Percentiles rank a stretch among this genome's conserved stretches.
Conservation (phyloP, 92 coral and sea anemone species). For the Umimayanthus chanpuru region DNA sequence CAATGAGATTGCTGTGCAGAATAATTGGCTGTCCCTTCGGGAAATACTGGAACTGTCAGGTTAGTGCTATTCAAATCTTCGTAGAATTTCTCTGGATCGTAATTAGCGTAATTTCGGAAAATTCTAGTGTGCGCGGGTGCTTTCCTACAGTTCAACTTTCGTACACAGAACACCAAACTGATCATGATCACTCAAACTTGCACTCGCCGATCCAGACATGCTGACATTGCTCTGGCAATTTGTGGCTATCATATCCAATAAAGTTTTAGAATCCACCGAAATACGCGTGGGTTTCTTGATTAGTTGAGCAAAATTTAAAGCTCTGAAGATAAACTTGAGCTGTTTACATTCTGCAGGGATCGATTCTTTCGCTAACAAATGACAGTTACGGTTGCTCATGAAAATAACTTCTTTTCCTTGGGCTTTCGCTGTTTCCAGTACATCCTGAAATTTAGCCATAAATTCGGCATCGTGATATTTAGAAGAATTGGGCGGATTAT, state of each 20-base stretch:
- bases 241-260: too few relatives aligned
- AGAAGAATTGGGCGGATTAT: too few relatives aligned
- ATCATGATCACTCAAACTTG: constrained; percentile 6
- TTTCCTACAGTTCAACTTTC: constrained; percentile 22
- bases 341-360: not conserved
- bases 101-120: constrained; percentile 39
- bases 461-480: too few relatives aligned
- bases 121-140: not conserved
- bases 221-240: not conserved
- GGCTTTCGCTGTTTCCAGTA: too few relatives aligned
- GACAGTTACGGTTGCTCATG: constrained; percentile 32
- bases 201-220: not conserved
- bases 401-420: not conserved
- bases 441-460: constrained; percentile 17
- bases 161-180: not conserved
- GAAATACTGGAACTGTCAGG: too few relatives aligned
- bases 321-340: too few relatives aligned
- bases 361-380: constrained; percentile 26
- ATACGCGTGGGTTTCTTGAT: too few relatives aligned
- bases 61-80: too few relatives aligned
- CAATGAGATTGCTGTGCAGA: not conserved
- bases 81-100: not conserved
- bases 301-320: too few relatives aligned
- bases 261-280: too few relatives aligned
- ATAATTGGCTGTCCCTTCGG: too few relatives aligned